These are phyloP conservation scores for Boulengeromyrus knoepffleri DNA, from an alignment of 2,113 vertebrate species.

Conservation along the genomic window DNA sequence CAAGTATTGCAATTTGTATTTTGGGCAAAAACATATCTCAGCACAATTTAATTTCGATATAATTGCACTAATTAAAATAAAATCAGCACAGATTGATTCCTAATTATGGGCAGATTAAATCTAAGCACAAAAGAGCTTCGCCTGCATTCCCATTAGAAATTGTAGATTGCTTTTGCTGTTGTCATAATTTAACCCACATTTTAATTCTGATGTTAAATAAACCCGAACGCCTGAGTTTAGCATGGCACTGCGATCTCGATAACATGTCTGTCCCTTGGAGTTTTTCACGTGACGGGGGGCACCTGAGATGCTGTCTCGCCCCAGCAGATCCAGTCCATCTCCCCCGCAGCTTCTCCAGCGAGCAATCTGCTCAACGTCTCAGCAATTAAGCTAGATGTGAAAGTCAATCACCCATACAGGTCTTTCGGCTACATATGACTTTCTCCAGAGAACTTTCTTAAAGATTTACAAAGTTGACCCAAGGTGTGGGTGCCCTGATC, in stretches of 20 bases:
- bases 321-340: background rate
- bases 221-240: background rate
- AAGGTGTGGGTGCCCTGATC: background rate
- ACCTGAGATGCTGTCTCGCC: background rate
- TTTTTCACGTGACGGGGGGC: background rate
- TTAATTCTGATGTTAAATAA: background rate
- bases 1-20: background rate
- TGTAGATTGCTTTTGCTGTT: background rate
- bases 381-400: background rate
- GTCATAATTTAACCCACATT: background rate
- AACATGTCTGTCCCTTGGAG: background rate
- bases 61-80: background rate
- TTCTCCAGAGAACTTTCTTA: background rate
- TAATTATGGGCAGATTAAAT: constrained; percentile 4
- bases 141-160: background rate
- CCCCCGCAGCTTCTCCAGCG: background rate
- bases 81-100: background rate
- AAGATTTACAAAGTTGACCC: background rate
- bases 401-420: background rate
- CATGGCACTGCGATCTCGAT: background rate
- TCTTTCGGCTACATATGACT: background rate
- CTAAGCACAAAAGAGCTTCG: background rate
- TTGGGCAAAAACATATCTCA: background rate
- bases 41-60: background rate
- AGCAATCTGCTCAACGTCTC: background rate